Base-by-base conservation (phyloP, 2,113 vertebrate species). In the Gasterosteus nipponicus region DNA sequence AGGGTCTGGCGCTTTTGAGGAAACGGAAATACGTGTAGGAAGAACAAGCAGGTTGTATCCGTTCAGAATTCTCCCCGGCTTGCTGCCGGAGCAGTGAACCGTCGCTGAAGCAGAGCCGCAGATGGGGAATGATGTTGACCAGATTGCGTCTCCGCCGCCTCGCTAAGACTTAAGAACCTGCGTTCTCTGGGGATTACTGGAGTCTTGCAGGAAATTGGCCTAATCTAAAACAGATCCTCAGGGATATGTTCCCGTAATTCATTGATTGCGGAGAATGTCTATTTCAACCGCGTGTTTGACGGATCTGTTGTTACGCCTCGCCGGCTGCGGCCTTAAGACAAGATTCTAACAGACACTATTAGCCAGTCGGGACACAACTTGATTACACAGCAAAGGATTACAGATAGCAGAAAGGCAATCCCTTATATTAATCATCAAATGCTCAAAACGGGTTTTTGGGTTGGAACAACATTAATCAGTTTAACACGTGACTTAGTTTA, bases 161-260 rank as follows among this genome's bases (percentile, higher is more conserved):
- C 26, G 22, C 60, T 63, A 77, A 69, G 44, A 59, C 68, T 87
- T 71, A 73, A 82, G 26, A 89, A 75, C 85, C 56, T 9, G 67
- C 39, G 15, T 89, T 81, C 73, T 79, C 58, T 38, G 16, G 81
- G 85, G 91, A 92, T 90, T 89, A 87, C 66, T 51, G 69, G 76
- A 75, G 64, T 88, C 80, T 90, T 80, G 72, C 65, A 67, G 81
- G 80, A 91, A 92, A 91, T 77, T 89, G 87, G 83, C 81, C 82
- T 86, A 89, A 92, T 88, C 86, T 86, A 80, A 78, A 83, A 79
- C 61, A 89, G 87, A 92, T 85, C 79, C 80, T 66, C 58, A 1
- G 53, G 69, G 85, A 83, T 65, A 44, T 72, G 70, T 59, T 77
- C 63, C 51, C 10, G 57, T 38, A 19, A 83, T 57, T 84, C 42